Evolutionary conservation across 1,140 invertebrate species (phyloP).

Genomic region (Yoshiicerus persimilis): DNA sequence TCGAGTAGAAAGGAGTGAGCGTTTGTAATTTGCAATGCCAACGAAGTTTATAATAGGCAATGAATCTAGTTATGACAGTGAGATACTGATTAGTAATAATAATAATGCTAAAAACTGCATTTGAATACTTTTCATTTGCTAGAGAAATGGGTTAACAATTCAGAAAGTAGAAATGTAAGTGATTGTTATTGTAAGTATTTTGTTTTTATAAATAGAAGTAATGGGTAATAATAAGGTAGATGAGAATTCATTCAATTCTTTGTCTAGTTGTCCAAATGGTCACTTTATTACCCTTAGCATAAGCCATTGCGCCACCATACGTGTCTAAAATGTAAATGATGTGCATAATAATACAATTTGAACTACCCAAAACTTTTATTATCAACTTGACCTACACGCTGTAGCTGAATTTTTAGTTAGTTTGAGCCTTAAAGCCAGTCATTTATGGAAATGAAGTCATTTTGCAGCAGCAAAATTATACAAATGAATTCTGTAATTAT

Average conservation of each 20-base stretch:
- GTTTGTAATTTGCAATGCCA: not conserved
- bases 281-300: not conserved
- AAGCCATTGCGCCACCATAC: not conserved
- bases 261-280: not conserved
- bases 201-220: no score
- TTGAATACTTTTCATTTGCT: no score
- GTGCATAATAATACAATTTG: not conserved
- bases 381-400: not conserved
- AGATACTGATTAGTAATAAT: not conserved
- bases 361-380: not conserved
- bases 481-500: not conserved
- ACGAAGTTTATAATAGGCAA: not conserved
- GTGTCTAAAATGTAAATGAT: not conserved
- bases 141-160: not conserved
- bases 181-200: no score
- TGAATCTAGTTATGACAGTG: not conserved
- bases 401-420: not conserved
- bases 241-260: not conserved
- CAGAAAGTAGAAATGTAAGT: not conserved
- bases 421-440: no score
- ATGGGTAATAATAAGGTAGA: not conserved
- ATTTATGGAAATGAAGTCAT: not conserved
- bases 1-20: not conserved
- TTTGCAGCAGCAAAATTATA: not conserved
- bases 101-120: no score